These are phyloP conservation scores for Limosa lapponica DNA, from an alignment of 2,797 vertebrate genomes.

Conservation along the genomic window DNA sequence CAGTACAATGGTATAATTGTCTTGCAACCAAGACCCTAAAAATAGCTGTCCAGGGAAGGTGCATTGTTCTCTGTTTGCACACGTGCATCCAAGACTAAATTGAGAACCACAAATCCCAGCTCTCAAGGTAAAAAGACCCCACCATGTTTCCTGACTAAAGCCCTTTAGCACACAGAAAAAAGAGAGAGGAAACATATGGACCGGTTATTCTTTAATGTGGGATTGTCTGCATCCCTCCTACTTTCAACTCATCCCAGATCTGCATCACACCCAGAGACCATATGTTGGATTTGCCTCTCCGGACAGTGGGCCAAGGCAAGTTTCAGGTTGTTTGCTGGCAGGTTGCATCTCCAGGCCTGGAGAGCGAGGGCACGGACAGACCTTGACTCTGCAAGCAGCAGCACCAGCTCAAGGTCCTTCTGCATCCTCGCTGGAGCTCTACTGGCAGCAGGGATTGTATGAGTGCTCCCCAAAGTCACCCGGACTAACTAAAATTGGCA, in stretches of 20 bases:
- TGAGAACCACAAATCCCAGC: neutral
- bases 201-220: slow-evolving; percentile 21
- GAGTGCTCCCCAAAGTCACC: neutral
- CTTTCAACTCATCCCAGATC: slow-evolving; percentile 39
- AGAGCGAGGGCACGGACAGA: neutral
- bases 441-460: neutral
- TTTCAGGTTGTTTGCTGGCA: neutral
- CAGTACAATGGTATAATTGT: neutral
- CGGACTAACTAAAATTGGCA: neutral
- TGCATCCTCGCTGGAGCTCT: neutral
- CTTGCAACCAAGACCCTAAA: slow-evolving; percentile 36
- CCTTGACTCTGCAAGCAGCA: neutral
- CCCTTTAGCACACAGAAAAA: neutral
- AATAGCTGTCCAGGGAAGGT: slow-evolving; percentile 32
- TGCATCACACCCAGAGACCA: neutral
- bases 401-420: neutral
- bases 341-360: neutral
- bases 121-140: neutral
- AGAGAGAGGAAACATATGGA: slow-evolving; percentile 62
- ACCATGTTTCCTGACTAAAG: slow-evolving; percentile 18
- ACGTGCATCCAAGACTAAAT: neutral
- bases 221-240: slow-evolving; percentile 33
- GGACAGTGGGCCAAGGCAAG: neutral
- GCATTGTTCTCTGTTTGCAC: slow-evolving; percentile 41
- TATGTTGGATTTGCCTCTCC: slow-evolving; percentile 8